phyloP scores from a whole-genome alignment of 92 coral and sea anemone genomes.

The Micromussa lordhowensis region DNA sequence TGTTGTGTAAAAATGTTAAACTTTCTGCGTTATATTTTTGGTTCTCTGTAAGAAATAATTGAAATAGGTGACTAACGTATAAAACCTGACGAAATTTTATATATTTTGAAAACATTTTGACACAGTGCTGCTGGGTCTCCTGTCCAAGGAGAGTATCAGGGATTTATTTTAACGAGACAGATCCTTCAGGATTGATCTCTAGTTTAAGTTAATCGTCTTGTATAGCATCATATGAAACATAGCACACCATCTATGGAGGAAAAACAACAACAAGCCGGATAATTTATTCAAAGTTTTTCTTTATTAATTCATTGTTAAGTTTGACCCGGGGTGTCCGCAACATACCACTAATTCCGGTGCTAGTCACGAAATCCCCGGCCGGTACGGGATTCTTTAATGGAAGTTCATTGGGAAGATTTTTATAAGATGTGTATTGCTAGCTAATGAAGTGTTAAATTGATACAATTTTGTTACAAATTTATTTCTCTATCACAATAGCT shows the following conservation, averaged over 20 bases:
- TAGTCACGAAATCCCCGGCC: neutral
- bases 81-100: neutral
- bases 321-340: neutral
- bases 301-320: no score
- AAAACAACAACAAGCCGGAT: neutral
- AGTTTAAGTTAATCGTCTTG: neutral
- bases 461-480: neutral
- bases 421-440: neutral
- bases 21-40: neutral
- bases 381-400: neutral
- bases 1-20: neutral
- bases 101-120: neutral
- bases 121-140: neutral
- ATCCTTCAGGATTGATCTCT: neutral
- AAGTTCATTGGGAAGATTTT: neutral
- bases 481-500: neutral
- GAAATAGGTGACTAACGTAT: neutral
- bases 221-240: neutral
- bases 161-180: neutral
- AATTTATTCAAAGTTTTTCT: neutral
- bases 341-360: neutral
- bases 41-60: neutral
- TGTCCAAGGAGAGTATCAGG: neutral
- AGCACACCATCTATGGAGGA: neutral
- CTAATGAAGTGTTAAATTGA: conserved; percentile 1